Conservation (phyloP, 2,113 vertebrate species). For the Phrynosoma platyrhinos region DNA sequence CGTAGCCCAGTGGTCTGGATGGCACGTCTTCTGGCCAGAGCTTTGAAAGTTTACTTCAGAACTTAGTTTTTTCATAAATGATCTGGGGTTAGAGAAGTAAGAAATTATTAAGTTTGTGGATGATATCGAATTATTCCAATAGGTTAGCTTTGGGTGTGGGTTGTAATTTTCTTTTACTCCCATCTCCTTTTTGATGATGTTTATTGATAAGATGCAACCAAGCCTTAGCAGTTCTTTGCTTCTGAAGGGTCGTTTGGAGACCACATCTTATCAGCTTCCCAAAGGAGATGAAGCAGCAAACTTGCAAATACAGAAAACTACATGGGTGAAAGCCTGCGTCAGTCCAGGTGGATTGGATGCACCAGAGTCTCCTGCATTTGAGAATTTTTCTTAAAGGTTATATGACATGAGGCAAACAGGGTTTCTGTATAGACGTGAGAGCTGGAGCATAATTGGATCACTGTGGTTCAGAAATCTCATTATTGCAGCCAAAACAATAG, state of each 20-base stretch:
- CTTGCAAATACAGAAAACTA: constrained; percentile 4
- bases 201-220: neutral
- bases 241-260: constrained; percentile 35
- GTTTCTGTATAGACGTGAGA: constrained; percentile 49
- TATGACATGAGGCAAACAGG: constrained; percentile 54
- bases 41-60: neutral
- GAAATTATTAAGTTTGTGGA: neutral
- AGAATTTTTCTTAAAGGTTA: constrained; percentile 63
- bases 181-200: neutral
- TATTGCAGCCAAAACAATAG: neutral
- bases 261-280: constrained; percentile 34
- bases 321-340: constrained; percentile 12
- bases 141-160: neutral
- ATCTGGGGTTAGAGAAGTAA: neutral
- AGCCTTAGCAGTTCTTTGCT: neutral
- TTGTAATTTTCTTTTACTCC: neutral
- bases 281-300: neutral
- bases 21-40: neutral
- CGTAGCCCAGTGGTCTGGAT: neutral
- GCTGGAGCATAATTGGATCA: constrained; percentile 5
- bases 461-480: constrained; percentile 59
- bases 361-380: constrained; percentile 63
- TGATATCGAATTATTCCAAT: neutral
- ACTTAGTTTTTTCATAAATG: neutral
- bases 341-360: constrained; percentile 52